phyloP scores from a whole-genome alignment of 2,113 vertebrate species.

The Laterallus jamaicensis region DNA sequence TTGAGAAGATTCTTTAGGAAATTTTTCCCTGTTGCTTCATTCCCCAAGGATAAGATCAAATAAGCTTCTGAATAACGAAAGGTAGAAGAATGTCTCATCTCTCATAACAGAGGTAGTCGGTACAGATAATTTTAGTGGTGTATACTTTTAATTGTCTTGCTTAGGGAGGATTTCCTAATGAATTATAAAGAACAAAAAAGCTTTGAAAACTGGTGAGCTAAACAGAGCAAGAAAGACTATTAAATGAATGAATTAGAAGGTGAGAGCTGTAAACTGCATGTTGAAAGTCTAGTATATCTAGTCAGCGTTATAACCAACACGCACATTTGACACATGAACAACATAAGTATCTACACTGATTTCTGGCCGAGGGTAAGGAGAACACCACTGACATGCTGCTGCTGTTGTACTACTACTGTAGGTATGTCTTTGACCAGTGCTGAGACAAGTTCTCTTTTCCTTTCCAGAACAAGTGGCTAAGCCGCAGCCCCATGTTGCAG shows the following conservation, averaged over 20 bases:
- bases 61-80: neutral
- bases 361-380: neutral
- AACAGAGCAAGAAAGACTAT: neutral
- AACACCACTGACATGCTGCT: neutral
- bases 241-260: neutral
- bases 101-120: neutral
- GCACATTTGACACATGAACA: neutral
- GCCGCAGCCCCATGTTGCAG: slow-evolving; percentile 93
- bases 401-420: fast-evolving
- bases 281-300: neutral
- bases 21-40: slow-evolving; percentile 22
- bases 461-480: slow-evolving; percentile 90
- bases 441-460: neutral
- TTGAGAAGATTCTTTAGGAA: slow-evolving; percentile 26
- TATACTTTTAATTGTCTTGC: neutral
- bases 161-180: slow-evolving; percentile 13
- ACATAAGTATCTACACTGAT: neutral
- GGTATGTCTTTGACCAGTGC: neutral
- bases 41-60: slow-evolving; percentile 48
- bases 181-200: neutral
- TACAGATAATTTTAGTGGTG: neutral
- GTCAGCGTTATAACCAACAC: neutral
- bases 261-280: neutral
- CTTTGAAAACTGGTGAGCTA: slow-evolving; percentile 14
- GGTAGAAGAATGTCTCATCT: neutral